A percentile compares a stretch with the other conserved stretches of the same genome.
Evolutionary conservation across 2,113 vertebrate genomes (phyloP).

Genomic region (Phrynosoma platyrhinos): DNA sequence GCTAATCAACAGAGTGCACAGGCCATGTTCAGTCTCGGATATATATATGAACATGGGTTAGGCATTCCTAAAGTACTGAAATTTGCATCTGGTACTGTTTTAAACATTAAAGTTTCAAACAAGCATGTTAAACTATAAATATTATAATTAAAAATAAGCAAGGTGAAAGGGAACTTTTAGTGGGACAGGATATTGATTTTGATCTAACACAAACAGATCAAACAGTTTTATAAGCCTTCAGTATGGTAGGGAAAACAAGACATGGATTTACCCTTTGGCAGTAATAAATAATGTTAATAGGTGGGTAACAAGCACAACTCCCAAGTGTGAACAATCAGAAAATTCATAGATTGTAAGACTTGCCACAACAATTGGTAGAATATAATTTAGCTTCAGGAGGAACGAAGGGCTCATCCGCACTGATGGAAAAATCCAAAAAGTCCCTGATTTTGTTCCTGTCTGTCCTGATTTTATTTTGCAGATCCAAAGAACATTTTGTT

Average conservation of each 20-base stretch:
- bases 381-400: not conserved
- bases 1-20: conserved; percentile 64
- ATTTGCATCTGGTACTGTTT: not conserved
- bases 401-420: not conserved
- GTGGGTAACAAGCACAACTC: not conserved
- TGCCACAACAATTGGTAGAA: not conserved
- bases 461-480: no score
- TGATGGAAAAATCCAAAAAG: no score
- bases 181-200: not conserved
- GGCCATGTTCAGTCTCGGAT: conserved; percentile 76
- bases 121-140: not conserved
- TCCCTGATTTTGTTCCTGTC: no score
- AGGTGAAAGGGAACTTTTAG: not conserved
- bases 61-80: conserved; percentile 69
- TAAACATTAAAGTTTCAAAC: not conserved
- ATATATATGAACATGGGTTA: conserved; percentile 73
- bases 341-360: not conserved
- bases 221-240: not conserved
- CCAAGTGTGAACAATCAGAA: not conserved
- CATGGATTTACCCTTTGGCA: no score
- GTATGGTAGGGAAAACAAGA: not conserved
- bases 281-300: no score
- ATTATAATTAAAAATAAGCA: not conserved
- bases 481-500: no score
- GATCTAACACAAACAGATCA: not conserved